Evolutionary conservation across 37 sponge, comb jelly and placozoan genomes (phyloP), one percentile per base, ranked within the genome.

Genomic region (Bolinopsis microptera): DNA sequence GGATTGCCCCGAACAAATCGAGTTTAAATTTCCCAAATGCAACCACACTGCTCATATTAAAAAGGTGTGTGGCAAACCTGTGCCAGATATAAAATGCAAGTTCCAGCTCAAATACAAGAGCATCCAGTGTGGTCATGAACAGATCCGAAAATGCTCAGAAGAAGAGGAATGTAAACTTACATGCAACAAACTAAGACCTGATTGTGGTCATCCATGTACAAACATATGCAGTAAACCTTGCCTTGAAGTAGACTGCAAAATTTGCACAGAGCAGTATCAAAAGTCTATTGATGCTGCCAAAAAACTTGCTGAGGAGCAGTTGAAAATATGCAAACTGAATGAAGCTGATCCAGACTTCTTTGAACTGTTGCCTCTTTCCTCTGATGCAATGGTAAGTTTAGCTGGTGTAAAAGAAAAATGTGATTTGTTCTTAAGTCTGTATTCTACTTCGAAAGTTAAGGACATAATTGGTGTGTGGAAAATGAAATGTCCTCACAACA

Each of bases 171-270:
- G 98, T 93, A 0, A 61, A 1, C 33, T 70, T 25, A 68, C 93
- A 16, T 97, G 98, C 93, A 37, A 69, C 0, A 94, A 92, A 69
- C 27, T 76, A 27, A 93, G 95, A 33, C 92, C 0, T 86, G 90
- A 86, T 41, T 97, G 98, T 96, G 96, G 96, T 18, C 96, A 97
- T 92, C 48, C 38, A 16, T 97, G 98, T 39, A 93, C 77, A 39
- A 72, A 93, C 1, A 28, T 0, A 38, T 97, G 98, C 83, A 94
- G 92, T 35, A 39, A 92, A 76, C 94, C 96, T 31, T 68, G 76
- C 68, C 61, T 75, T 30, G 30, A 5, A 21, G 25, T 35, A 28
- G 69, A 74, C 1, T 86, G 90, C 31, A 0, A 0, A 24, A 36
- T 39, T 22, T 86, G 90, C 39, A 30, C 23, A 26, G 25, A 16